phyloP scores from a whole-genome alignment of 2,797 vertebrate species.

The Lutjanus campechanus region DNA sequence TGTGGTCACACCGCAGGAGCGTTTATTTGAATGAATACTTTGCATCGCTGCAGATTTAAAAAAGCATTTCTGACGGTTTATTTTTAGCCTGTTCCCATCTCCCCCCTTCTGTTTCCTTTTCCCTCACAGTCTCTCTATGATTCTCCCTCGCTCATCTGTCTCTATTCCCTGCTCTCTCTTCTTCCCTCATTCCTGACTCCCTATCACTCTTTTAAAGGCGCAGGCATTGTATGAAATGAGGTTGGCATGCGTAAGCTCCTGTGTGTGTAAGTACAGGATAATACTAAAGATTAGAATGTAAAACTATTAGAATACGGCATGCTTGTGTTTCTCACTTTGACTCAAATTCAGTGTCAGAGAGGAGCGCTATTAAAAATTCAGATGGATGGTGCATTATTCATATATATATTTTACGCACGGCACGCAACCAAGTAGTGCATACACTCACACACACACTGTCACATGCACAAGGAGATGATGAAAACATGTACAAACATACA shows the following conservation, averaged over 20 bases:
- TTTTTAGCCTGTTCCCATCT: conserved; percentile 84
- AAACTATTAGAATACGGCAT: conserved; percentile 73
- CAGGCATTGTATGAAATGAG: conserved; percentile 71
- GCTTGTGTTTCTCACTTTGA: conserved; percentile 64
- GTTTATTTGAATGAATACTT: conserved; percentile 81
- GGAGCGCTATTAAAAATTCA: conserved; percentile 72
- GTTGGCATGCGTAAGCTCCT: conserved; percentile 67
- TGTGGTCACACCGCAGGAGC: conserved; percentile 61
- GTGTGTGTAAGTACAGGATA: conserved; percentile 70
- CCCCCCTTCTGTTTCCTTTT: conserved; percentile 74
- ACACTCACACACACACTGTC: conserved; percentile 16
- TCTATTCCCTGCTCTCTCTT: conserved; percentile 71
- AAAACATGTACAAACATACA: conserved; percentile 38
- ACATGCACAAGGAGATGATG: conserved; percentile 35
- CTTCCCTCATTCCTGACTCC: conserved; percentile 67
- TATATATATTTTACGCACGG: conserved; percentile 69
- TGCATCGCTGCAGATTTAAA: conserved; percentile 82
- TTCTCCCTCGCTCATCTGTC: conserved; percentile 77
- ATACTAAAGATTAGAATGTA: conserved; percentile 72
- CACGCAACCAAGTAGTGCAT: conserved; percentile 54
- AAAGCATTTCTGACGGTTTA: conserved; percentile 83
- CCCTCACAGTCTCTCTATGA: conserved; percentile 74
- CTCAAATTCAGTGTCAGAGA: conserved; percentile 71
- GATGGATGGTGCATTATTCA: conserved; percentile 76
- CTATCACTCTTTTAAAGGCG: conserved; percentile 78